phyloP scores from a whole-genome alignment of 2,113 vertebrate species.

The Laterallus jamaicensis region DNA sequence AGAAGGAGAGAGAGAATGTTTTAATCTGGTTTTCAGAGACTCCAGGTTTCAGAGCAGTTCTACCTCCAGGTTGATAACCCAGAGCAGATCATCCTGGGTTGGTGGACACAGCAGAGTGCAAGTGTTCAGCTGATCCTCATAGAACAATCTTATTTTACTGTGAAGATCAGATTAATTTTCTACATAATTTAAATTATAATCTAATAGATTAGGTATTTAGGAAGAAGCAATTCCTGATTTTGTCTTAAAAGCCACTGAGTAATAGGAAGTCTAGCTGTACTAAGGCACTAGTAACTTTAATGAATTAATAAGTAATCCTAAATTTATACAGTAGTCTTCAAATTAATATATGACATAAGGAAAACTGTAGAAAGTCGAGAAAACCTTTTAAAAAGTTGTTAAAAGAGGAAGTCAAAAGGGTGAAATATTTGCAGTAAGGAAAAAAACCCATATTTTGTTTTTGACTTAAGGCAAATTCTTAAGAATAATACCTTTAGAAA shows the following conservation, averaged over 20 bases:
- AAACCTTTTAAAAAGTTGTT: neutral
- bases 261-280: neutral
- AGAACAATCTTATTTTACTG: neutral
- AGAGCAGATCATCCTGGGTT: neutral
- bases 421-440: neutral
- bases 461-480: neutral
- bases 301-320: neutral
- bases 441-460: neutral
- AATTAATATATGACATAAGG: neutral
- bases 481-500: neutral
- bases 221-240: neutral
- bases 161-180: neutral
- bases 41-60: neutral
- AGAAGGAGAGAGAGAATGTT: neutral
- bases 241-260: neutral
- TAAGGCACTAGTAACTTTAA: neutral
- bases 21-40: neutral
- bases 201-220: neutral
- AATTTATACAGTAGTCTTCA: neutral
- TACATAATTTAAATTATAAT: neutral
- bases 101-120: neutral
- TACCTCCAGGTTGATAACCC: neutral
- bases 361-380: neutral
- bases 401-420: neutral
- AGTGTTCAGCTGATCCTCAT: neutral